Conservation (phyloP, 2,888 invertebrate genomes). For the Scrobipalpa atriplicella region DNA sequence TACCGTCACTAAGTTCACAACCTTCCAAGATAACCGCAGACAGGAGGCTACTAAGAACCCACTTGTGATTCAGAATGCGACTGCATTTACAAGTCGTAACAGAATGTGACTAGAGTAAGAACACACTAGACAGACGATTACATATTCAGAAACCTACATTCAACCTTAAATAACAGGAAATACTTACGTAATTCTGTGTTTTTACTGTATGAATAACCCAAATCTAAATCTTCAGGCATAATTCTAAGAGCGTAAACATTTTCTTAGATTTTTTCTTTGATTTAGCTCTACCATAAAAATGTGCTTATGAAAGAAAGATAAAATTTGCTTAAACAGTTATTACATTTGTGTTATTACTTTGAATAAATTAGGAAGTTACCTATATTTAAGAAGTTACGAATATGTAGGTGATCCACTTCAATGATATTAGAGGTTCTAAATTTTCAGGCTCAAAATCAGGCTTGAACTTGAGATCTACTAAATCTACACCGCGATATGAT, state of each 20-base stretch:
- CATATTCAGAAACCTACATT: slow-evolving; percentile 8
- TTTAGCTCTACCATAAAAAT: too few relatives aligned
- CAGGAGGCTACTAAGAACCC: neutral
- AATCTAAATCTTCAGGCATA: neutral
- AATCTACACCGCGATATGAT: too few relatives aligned
- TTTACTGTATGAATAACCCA: neutral
- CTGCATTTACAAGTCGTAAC: neutral
- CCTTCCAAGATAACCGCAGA: neutral
- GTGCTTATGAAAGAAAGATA: too few relatives aligned
- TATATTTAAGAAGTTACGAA: too few relatives aligned
- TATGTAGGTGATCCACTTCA: too few relatives aligned
- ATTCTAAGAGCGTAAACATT: neutral
- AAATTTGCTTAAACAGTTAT: too few relatives aligned
- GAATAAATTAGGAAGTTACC: too few relatives aligned
- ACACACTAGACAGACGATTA: neutral
- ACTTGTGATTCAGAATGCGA: neutral
- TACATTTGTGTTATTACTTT: too few relatives aligned
- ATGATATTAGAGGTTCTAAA: too few relatives aligned
- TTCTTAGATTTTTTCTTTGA: too few relatives aligned
- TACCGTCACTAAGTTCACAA: neutral
- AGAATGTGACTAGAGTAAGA: neutral
- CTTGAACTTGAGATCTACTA: too few relatives aligned
- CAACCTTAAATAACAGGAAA: slow-evolving; percentile 7
- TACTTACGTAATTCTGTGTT: neutral
- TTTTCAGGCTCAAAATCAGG: too few relatives aligned